Conservation (phyloP, 2,113 vertebrate species). For the Pteronura brasiliensis region DNA sequence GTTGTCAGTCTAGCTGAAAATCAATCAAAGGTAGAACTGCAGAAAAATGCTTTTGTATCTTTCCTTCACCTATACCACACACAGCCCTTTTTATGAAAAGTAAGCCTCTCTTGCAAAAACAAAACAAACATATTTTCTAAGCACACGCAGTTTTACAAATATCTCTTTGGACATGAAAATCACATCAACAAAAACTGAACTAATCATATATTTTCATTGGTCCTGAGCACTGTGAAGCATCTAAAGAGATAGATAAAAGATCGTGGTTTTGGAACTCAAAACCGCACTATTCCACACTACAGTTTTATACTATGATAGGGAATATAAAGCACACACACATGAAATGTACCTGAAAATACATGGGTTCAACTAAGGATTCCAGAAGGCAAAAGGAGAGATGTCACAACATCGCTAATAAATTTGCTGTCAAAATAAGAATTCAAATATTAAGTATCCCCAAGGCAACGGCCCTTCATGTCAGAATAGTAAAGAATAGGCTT, state of each 20-base stretch:
- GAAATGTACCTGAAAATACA: conserved; percentile 41
- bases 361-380: background rate
- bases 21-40: background rate
- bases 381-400: conserved; percentile 33
- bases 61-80: background rate
- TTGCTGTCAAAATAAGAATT: conserved; percentile 51
- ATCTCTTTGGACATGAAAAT: conserved; percentile 46
- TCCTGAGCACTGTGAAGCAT: background rate
- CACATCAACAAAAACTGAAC: conserved; percentile 28
- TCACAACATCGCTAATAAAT: conserved; percentile 24
- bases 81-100: background rate
- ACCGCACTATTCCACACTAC: background rate
- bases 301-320: background rate
- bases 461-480: background rate
- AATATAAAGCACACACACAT: conserved; percentile 32
- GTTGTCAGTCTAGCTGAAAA: background rate
- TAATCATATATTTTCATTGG: background rate
- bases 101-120: background rate
- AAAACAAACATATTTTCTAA: conserved; percentile 16
- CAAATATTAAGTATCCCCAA: background rate
- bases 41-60: background rate
- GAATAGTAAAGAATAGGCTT: background rate
- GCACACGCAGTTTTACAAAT: background rate
- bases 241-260: background rate
- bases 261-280: background rate